phyloP scores from a whole-genome alignment of 2,888 invertebrate species.

The Graphium colonna region DNA sequence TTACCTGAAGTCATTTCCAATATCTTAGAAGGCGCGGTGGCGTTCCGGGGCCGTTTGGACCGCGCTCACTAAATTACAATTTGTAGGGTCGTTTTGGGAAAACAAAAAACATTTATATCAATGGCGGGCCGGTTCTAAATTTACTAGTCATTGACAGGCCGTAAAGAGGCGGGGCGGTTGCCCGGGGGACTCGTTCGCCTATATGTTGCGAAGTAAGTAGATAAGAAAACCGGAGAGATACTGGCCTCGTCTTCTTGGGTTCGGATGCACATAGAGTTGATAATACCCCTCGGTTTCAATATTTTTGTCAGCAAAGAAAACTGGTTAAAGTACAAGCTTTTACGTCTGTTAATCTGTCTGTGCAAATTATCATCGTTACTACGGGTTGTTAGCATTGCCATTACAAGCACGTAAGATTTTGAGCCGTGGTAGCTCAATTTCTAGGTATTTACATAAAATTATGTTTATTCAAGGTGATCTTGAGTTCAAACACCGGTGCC shows the following conservation, averaged over 20 bases:
- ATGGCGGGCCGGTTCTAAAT: conserved; percentile 76
- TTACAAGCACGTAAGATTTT: no score
- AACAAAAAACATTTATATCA: conserved; percentile 81
- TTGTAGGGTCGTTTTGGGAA: conserved; percentile 73
- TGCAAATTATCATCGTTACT: no score
- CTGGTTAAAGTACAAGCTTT: no score
- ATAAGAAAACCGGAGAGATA: conserved; percentile 68
- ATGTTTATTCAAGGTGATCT: no score
- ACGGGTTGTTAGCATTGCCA: no score
- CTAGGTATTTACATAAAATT: no score
- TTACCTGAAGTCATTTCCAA: conserved; percentile 17
- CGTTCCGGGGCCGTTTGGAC: conserved; percentile 44
- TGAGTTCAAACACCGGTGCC: no score
- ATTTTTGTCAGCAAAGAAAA: no score
- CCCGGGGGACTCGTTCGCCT: conserved; percentile 66
- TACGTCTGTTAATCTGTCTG: no score
- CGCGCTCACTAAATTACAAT: conserved; percentile 71
- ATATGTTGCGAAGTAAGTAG: conserved; percentile 60
- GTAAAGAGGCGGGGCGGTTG: conserved; percentile 64
- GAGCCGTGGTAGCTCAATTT: no score
- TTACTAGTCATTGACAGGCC: conserved; percentile 79
- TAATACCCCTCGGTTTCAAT: no score
- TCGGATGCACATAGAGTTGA: conserved; percentile 38
- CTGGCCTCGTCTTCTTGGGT: conserved; percentile 39
- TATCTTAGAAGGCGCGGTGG: conserved; percentile 28